A percentile compares a stretch with the other conserved stretches of the same genome.
Evolutionary conservation across 1,140 invertebrate genomes (phyloP).

Genomic region (Pararge aegeria): DNA sequence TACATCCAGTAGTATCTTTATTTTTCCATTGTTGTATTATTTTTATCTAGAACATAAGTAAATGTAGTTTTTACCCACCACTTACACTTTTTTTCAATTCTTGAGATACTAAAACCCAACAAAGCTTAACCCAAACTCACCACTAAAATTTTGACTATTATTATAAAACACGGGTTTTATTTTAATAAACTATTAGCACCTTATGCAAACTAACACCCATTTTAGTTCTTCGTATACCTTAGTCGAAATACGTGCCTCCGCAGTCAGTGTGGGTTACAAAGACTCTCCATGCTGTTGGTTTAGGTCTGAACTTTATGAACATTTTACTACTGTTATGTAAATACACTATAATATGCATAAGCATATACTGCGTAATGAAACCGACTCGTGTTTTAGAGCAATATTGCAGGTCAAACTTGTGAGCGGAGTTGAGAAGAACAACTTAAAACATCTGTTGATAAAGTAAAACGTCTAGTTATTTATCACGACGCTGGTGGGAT

Average conservation of each 20-base stretch:
- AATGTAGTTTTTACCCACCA: too few relatives aligned
- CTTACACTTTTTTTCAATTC: too few relatives aligned
- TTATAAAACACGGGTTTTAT: too few relatives aligned
- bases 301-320: conserved; percentile 40
- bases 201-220: conserved; percentile 1
- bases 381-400: conserved; percentile 13
- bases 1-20: neutral
- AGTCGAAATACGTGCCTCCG: conserved; percentile 23
- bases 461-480: conserved; percentile 2
- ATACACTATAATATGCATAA: conserved; percentile 23
- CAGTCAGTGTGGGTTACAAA: conserved; percentile 16
- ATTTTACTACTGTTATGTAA: conserved; percentile 44
- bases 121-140: too few relatives aligned
- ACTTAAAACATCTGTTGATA: neutral
- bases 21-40: neutral
- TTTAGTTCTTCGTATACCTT: conserved; percentile 7
- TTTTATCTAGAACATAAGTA: neutral
- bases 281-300: conserved; percentile 34
- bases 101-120: too few relatives aligned
- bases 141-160: too few relatives aligned
- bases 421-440: conserved; percentile 7
- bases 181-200: too few relatives aligned
- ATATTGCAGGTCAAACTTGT: conserved; percentile 30
- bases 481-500: neutral
- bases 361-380: conserved; percentile 1